Percentiles rank a stretch among this genome's conserved stretches.
Conservation (phyloP, 2,888 invertebrate species). For the Hoplodrina blanda region DNA sequence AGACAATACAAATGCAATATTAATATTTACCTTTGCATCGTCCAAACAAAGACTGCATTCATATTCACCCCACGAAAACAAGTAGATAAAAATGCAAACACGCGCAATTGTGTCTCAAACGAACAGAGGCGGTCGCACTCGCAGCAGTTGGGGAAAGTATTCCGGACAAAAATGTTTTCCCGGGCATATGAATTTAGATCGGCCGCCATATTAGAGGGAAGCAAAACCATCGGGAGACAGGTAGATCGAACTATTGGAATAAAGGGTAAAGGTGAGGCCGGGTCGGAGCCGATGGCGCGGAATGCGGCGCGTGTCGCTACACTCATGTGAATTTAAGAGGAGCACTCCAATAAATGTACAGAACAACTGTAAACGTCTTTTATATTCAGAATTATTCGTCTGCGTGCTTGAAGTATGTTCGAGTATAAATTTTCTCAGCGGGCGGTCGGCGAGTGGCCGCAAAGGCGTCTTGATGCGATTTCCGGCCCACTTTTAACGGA, state of each 20-base stretch:
- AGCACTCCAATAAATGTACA: conserved; percentile 63
- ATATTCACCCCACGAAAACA: conserved; percentile 89
- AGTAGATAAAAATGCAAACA: conserved; percentile 90
- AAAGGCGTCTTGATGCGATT: conserved; percentile 86
- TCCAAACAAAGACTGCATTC: conserved; percentile 86
- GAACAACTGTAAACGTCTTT: conserved; percentile 48
- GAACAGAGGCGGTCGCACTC: conserved; percentile 77
- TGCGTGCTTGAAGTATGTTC: conserved; percentile 57
- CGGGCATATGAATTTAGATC: conserved; percentile 89
- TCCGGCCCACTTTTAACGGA: conserved; percentile 84
- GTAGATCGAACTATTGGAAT: conserved; percentile 82
- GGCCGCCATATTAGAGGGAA: conserved; percentile 84
- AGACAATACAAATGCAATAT: conserved; percentile 80
- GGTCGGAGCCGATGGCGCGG: conserved; percentile 61
- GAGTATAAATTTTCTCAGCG: conserved; percentile 73
- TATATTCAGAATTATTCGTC: conserved; percentile 55
- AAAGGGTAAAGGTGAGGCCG: conserved; percentile 75
- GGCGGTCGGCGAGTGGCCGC: conserved; percentile 75
- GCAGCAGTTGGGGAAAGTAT: conserved; percentile 76
- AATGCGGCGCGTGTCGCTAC: conserved; percentile 69
- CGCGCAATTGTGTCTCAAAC: conserved; percentile 88
- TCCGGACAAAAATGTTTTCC: conserved; percentile 86
- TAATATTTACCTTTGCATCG: conserved; percentile 85
- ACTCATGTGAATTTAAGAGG: conserved; percentile 70
- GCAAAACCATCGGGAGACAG: conserved; percentile 82